Evolutionary conservation across 2,888 invertebrate species (phyloP).

Genomic region (Ashinkailepas kermadecensis): DNA sequence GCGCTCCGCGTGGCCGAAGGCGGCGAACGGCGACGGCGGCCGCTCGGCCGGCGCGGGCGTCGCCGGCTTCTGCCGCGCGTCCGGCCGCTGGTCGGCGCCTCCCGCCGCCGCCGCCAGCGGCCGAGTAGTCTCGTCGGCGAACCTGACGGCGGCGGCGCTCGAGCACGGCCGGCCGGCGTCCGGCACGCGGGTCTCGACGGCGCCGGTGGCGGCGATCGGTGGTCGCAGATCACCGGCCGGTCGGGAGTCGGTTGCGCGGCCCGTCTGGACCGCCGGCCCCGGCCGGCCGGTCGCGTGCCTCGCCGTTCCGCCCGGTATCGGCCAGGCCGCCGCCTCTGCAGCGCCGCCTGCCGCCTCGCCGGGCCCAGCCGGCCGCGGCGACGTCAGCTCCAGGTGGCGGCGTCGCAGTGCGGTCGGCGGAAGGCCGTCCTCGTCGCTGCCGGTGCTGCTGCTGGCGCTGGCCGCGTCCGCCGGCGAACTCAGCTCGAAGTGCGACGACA

Average conservation of each 20-base stretch:
- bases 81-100: not conserved
- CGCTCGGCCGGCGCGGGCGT: not conserved
- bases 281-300: too few species aligned
- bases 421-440: not conserved
- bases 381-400: not conserved
- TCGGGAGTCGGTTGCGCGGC: too few species aligned
- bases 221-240: too few species aligned
- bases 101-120: not conserved
- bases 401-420: not conserved
- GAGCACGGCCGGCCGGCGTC: not conserved
- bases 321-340: too few species aligned
- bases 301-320: too few species aligned
- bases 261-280: too few species aligned
- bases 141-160: not conserved
- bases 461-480: not conserved
- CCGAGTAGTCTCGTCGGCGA: not conserved
- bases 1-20: not conserved
- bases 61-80: not conserved
- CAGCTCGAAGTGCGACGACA: conserved; percentile 1
- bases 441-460: not conserved
- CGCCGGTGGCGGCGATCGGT: not conserved
- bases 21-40: not conserved
- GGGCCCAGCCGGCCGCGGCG: not conserved
- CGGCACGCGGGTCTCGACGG: not conserved
- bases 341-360: not conserved